Percentiles rank a stretch among this genome's conserved stretches.
These are phyloP conservation scores for Didymodactylos carnosus DNA, from an alignment of 2,888 invertebrate genomes.

Conservation along the genomic window DNA sequence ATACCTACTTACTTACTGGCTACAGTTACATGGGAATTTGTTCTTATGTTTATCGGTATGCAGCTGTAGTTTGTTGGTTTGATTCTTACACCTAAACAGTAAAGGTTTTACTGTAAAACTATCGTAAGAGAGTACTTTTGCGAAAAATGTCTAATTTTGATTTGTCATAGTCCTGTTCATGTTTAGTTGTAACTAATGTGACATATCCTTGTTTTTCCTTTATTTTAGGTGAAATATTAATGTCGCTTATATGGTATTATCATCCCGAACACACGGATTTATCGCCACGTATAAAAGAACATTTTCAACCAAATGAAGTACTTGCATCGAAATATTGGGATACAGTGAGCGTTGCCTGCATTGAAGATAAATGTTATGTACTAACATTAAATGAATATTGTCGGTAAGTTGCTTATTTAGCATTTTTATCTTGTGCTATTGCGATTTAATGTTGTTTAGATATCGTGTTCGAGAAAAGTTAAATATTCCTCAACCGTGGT, in stretches of 20 bases:
- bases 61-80: no score
- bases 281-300: conserved; percentile 32
- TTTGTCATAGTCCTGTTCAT: no score
- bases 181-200: neutral
- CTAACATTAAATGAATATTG: conserved; percentile 87
- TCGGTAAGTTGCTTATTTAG: no score
- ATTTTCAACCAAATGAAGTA: conserved; percentile 68
- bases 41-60: no score
- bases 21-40: no score
- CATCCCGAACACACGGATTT: conserved; percentile 84
- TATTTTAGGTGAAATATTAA: conserved; percentile 76
- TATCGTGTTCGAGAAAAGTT: neutral
- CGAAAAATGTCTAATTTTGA: no score
- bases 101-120: no score
- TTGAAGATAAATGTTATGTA: conserved; percentile 90
- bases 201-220: conserved; percentile 2
- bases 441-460: neutral
- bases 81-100: no score
- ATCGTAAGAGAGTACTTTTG: no score
- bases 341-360: conserved; percentile 83
- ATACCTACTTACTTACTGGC: no score
- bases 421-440: neutral
- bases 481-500: neutral
- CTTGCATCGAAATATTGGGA: conserved; percentile 86
- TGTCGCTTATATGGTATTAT: conserved; percentile 87